phyloP scores from a whole-genome alignment of 2,888 invertebrate genomes.

The Orthosia cruda region DNA sequence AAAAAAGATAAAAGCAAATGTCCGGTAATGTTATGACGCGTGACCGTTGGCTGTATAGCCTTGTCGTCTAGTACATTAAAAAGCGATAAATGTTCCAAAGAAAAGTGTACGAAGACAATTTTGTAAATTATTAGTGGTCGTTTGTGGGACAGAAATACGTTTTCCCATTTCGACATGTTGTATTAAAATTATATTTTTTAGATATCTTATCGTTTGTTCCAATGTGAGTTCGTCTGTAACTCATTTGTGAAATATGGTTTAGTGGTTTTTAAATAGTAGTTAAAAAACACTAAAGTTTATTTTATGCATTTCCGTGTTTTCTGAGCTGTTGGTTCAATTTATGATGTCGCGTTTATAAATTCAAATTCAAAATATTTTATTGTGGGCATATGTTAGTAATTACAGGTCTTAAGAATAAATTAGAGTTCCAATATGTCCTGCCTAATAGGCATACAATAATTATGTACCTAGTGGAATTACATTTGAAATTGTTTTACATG shows the following conservation, averaged over 20 bases:
- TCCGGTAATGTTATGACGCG: conserved; percentile 80
- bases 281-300: conserved; percentile 34
- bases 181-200: conserved; percentile 58
- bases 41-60: conserved; percentile 78
- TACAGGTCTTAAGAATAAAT: too few species aligned
- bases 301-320: conserved; percentile 14
- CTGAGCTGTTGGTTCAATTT: conserved; percentile 10
- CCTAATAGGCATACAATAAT: too few species aligned
- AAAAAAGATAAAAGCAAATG: conserved; percentile 84
- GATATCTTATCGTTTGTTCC: conserved; percentile 21
- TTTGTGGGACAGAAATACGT: conserved; percentile 72
- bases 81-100: conserved; percentile 83
- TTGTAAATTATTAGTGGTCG: conserved; percentile 78
- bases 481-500: too few species aligned
- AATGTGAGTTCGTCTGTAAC: conserved; percentile 36
- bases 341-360: not conserved
- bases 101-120: conserved; percentile 72
- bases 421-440: too few species aligned
- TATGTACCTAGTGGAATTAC: too few species aligned
- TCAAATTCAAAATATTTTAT: too few species aligned
- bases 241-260: conserved; percentile 33
- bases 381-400: too few species aligned
- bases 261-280: conserved; percentile 39
- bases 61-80: conserved; percentile 86
- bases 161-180: conserved; percentile 58